Conservation (phyloP, 2,113 vertebrate species). For the Podarcis cretensis region DNA sequence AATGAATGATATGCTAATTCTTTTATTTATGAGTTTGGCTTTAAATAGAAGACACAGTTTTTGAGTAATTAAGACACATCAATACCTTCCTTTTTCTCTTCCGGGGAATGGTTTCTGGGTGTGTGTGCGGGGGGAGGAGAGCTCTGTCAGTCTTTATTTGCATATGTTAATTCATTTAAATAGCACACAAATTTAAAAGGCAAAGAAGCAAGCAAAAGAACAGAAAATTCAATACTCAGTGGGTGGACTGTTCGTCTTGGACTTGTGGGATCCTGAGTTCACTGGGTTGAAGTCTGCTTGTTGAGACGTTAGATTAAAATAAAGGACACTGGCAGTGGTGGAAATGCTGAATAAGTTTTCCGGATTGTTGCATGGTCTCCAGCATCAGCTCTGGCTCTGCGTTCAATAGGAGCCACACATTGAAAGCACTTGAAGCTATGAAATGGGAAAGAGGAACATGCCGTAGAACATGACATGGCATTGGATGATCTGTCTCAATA, state of each 20-base stretch:
- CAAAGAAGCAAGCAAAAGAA: not conserved
- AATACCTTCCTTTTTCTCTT: conserved; percentile 7
- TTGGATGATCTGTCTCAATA: not conserved
- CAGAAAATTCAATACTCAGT: not conserved
- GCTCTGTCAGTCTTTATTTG: not conserved
- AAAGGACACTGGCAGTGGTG: not conserved
- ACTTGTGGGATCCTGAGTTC: not conserved
- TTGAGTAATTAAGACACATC: conserved; percentile 24
- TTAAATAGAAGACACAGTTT: conserved; percentile 9
- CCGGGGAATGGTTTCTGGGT: not conserved
- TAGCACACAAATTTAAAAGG: not conserved
- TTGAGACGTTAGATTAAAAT: not conserved
- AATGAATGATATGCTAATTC: conserved; percentile 31
- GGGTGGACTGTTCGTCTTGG: not conserved
- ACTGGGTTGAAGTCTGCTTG: not conserved
- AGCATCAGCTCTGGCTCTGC: not conserved
- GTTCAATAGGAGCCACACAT: no score
- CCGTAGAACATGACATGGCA: not conserved
- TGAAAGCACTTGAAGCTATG: not conserved
- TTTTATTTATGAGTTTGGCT: conserved; percentile 7
- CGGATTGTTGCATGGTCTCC: not conserved
- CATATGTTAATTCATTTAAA: conserved; percentile 13
- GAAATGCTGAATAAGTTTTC: not conserved
- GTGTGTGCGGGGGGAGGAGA: not conserved
- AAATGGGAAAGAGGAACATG: not conserved